Conservation (phyloP, 2,797 vertebrate genomes). For the Cephalopachus bancanus region DNA sequence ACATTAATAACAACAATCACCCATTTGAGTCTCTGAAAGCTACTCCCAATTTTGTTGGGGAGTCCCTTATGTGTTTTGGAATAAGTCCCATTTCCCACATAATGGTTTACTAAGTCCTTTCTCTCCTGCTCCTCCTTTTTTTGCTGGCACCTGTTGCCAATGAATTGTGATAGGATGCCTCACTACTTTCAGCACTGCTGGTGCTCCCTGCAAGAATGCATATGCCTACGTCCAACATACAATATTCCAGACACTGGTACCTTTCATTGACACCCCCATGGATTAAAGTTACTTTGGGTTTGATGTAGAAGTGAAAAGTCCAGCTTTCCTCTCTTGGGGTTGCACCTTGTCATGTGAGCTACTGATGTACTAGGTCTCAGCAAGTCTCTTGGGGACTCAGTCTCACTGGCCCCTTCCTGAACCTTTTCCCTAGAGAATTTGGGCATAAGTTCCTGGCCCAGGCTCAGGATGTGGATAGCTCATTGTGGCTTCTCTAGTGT, state of each 20-base stretch:
- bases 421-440: not conserved
- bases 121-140: not conserved
- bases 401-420: not conserved
- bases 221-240: not conserved
- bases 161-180: not conserved
- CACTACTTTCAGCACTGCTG: not conserved
- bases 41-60: not conserved
- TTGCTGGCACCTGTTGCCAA: not conserved
- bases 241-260: not conserved
- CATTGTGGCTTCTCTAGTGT: not conserved
- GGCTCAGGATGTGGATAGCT: not conserved
- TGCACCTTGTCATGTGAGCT: not conserved
- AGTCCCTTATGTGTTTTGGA: not conserved
- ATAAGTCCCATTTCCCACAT: not conserved
- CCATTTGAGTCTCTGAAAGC: not conserved
- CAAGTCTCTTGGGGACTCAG: not conserved
- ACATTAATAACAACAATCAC: not conserved
- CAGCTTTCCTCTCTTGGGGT: not conserved
- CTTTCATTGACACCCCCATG: not conserved
- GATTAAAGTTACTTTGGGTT: not conserved
- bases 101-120: not conserved
- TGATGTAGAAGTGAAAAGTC: not conserved
- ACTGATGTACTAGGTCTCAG: not conserved
- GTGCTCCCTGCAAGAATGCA: not conserved
- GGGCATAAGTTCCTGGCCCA: not conserved